A percentile compares a stretch with the other conserved stretches of the same genome.
phyloP scores from a whole-genome alignment of 2,113 vertebrate species.

The Nibea albiflora region DNA sequence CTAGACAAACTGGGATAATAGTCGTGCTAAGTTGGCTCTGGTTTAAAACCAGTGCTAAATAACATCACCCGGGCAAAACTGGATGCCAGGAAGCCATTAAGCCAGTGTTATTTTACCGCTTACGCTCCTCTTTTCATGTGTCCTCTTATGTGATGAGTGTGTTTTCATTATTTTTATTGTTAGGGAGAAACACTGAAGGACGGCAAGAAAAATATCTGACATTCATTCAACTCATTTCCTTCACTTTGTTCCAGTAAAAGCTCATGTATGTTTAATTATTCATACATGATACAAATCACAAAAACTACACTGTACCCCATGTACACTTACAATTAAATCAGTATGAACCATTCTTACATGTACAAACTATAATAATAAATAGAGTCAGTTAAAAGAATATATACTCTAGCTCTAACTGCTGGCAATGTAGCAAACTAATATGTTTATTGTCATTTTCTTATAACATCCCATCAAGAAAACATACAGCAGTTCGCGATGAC shows the following conservation, averaged over 20 bases:
- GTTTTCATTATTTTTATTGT: constrained; percentile 2
- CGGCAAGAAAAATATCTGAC: constrained; percentile 1
- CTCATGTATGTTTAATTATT: neutral
- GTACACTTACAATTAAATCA: neutral
- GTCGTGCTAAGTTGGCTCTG: neutral
- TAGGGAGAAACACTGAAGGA: neutral
- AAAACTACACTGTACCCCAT: neutral
- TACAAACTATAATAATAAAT: neutral
- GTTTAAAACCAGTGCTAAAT: neutral
- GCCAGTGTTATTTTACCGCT: neutral
- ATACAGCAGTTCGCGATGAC: too few relatives aligned
- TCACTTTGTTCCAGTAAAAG: constrained; percentile 4
- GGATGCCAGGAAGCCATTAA: neutral
- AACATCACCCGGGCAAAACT: neutral
- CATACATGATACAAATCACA: neutral
- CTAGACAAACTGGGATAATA: neutral
- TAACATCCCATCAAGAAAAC: too few relatives aligned
- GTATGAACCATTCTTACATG: neutral
- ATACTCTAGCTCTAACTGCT: neutral
- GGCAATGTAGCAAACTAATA: neutral
- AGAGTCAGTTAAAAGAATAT: neutral
- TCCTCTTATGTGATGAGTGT: neutral
- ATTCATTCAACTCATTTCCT: neutral
- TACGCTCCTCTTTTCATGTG: neutral
- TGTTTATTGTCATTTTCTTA: too few relatives aligned